Percentiles rank a stretch among this genome's conserved stretches.
Evolutionary conservation across 2,797 vertebrate genomes (phyloP).

Genomic region (Sebastes hubbsi): DNA sequence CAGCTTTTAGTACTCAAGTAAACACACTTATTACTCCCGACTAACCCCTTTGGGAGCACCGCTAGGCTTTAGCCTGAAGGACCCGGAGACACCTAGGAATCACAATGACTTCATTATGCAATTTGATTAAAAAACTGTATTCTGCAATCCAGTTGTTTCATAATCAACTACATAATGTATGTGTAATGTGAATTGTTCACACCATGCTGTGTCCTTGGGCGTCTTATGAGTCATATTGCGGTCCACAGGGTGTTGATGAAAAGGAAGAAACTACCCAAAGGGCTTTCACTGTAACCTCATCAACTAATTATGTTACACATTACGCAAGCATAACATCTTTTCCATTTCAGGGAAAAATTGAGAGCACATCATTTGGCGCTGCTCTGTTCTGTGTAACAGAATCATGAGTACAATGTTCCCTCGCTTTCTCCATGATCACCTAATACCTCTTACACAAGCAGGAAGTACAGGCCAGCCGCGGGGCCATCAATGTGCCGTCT

Average conservation of each 20-base stretch:
- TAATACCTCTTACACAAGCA: constrained; percentile 67
- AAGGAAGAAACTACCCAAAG: neutral
- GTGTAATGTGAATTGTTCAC: neutral
- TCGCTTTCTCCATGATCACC: constrained; percentile 15
- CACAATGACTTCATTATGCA: neutral
- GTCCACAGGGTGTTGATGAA: neutral
- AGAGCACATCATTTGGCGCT: neutral
- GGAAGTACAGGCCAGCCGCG: constrained; percentile 25
- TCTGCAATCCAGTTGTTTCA: neutral
- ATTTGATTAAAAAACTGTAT: neutral
- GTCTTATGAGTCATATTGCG: constrained; percentile 5
- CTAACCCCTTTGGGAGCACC: neutral
- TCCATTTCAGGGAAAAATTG: neutral
- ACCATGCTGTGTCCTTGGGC: neutral
- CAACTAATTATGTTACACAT: constrained; percentile 11
- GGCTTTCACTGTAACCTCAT: neutral
- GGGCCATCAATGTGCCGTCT: neutral
- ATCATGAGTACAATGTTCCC: constrained; percentile 45
- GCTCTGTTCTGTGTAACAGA: constrained; percentile 20
- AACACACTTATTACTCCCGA: neutral
- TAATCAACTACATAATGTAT: neutral
- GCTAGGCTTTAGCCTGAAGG: neutral
- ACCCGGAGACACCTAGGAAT: neutral
- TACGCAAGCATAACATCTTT: neutral
- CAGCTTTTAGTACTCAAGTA: constrained; percentile 2